Conservation (phyloP, 2,113 vertebrate genomes). For the Brachirus orientalis region DNA sequence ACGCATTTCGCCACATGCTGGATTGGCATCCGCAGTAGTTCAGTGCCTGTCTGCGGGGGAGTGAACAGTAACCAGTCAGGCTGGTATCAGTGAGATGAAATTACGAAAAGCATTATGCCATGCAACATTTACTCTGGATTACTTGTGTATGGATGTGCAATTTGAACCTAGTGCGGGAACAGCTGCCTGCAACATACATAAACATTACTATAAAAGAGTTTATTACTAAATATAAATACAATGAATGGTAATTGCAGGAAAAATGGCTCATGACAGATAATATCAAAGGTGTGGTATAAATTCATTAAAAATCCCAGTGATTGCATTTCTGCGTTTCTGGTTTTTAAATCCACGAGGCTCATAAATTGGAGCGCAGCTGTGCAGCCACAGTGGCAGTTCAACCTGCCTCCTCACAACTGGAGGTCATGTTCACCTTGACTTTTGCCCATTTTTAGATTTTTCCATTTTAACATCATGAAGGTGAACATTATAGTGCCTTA, state of each 20-base stretch:
- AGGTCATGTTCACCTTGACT: conserved; percentile 29
- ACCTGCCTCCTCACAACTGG: conserved; percentile 13
- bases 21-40: neutral
- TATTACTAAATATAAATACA: neutral
- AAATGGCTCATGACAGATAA: neutral
- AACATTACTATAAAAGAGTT: neutral
- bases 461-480: conserved; percentile 25
- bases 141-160: neutral
- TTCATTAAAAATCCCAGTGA: neutral
- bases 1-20: neutral
- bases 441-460: conserved; percentile 11
- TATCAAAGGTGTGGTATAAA: neutral
- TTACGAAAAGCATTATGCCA: neutral
- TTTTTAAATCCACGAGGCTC: neutral
- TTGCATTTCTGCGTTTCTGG: neutral
- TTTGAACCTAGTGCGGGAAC: neutral
- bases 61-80: neutral
- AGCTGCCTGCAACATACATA: neutral
- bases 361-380: neutral
- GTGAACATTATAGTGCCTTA: neutral
- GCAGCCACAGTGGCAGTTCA: conserved; percentile 3
- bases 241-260: neutral
- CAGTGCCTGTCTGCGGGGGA: neutral
- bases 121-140: neutral
- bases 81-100: neutral